A percentile compares a stretch with the other conserved stretches of the same genome.
Conservation (phyloP, 2,113 vertebrate genomes). For the Cyprinodon brontotheroides region DNA sequence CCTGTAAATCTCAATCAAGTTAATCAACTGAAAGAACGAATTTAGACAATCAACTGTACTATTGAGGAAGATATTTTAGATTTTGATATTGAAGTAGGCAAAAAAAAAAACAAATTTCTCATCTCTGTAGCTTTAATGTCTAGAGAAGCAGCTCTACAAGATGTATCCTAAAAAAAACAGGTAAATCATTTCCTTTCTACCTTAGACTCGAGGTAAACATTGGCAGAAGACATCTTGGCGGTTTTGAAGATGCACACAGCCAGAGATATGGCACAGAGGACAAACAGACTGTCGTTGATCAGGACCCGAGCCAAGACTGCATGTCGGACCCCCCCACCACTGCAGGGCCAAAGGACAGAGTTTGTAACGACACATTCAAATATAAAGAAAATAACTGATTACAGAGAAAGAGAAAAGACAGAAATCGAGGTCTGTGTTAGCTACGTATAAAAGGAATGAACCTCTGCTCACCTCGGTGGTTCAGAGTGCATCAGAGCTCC, state of each 20-base stretch:
- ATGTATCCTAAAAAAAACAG: neutral
- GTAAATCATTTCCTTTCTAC: constrained; percentile 58
- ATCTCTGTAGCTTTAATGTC: neutral
- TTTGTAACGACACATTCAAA: neutral
- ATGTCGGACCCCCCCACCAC: constrained; percentile 81
- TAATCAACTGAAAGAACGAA: neutral
- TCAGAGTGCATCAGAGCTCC: constrained; percentile 70
- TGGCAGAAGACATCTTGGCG: constrained; percentile 96
- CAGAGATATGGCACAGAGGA: constrained; percentile 90
- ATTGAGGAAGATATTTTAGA: neutral
- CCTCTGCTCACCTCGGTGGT: constrained; percentile 53
- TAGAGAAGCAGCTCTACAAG: neutral
- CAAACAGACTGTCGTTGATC: constrained; percentile 93
- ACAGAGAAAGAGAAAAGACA: neutral
- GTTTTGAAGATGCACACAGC: constrained; percentile 93
- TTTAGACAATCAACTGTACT: too few relatives aligned
- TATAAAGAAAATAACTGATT: too few relatives aligned
- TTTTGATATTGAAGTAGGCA: neutral
- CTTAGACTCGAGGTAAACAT: constrained; percentile 98
- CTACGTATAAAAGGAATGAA: neutral
- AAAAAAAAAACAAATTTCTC: too few relatives aligned
- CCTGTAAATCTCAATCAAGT: neutral
- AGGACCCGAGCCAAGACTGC: constrained; percentile 86
- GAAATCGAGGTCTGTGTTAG: neutral
- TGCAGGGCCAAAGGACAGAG: constrained; percentile 8